These are phyloP conservation scores for Etheostoma cragini DNA, from an alignment of 2,113 vertebrate genomes.

Conservation along the genomic window DNA sequence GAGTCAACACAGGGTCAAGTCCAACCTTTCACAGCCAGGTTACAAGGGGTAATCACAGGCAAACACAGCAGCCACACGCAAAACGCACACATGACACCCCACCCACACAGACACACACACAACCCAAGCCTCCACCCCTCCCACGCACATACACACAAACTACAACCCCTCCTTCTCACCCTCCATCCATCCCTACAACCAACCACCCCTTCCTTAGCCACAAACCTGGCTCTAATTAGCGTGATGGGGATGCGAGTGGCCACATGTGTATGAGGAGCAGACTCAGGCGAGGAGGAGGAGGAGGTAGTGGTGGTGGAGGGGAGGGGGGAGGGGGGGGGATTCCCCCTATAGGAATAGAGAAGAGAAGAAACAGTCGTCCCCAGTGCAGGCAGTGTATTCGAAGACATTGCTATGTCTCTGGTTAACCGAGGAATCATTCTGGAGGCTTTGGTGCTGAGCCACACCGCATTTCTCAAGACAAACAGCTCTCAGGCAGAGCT, in stretches of 20 bases:
- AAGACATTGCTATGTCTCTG: constrained; percentile 71
- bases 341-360: constrained; percentile 51
- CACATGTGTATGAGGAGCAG: constrained; percentile 73
- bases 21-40: constrained; percentile 85
- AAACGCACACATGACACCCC: constrained; percentile 75
- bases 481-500: constrained; percentile 66
- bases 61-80: constrained; percentile 86
- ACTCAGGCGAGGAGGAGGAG: constrained; percentile 49
- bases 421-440: constrained; percentile 75
- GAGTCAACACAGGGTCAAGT: constrained; percentile 84
- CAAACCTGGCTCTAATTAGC: constrained; percentile 87
- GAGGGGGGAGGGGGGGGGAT: constrained; percentile 27
- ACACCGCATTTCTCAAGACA: constrained; percentile 74
- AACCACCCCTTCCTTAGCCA: constrained; percentile 54
- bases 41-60: constrained; percentile 82
- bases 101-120: constrained; percentile 44
- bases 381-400: constrained; percentile 54
- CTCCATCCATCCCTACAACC: constrained; percentile 45
- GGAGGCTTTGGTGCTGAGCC: constrained; percentile 69
- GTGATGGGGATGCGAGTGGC: constrained; percentile 80
- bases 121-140: constrained; percentile 17
- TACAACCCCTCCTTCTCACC: background rate
- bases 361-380: constrained; percentile 67
- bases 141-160: constrained; percentile 56
- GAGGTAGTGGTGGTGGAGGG: constrained; percentile 23